Evolutionary conservation across 2,888 invertebrate genomes (phyloP).

Genomic region (Macrosoma leucophasiata): DNA sequence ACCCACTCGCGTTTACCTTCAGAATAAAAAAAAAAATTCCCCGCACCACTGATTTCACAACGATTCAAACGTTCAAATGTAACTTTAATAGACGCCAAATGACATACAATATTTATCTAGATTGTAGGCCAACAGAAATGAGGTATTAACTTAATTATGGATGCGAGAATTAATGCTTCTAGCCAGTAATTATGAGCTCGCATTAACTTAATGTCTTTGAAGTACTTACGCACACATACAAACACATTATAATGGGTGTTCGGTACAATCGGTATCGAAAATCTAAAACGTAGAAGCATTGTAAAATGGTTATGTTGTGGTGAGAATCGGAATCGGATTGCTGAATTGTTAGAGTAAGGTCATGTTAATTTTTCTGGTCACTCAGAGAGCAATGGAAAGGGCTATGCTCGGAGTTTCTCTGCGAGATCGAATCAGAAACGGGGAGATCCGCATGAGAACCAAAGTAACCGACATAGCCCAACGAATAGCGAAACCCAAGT

Average conservation of each 20-base stretch:
- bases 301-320: slow-evolving; percentile 15
- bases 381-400: no score
- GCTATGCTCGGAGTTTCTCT: no score
- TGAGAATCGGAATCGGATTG: no score
- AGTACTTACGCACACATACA: slow-evolving; percentile 36
- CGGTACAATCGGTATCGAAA: slow-evolving; percentile 29
- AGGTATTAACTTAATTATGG: slow-evolving; percentile 74
- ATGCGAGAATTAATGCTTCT: slow-evolving; percentile 71
- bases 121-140: slow-evolving; percentile 69
- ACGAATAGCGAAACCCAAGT: no score
- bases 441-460: no score
- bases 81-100: slow-evolving; percentile 57
- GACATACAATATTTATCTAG: slow-evolving; percentile 67
- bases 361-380: no score
- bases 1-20: no score
- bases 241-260: slow-evolving; percentile 31
- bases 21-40: no score
- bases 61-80: slow-evolving; percentile 57
- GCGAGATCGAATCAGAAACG: no score
- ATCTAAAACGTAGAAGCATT: slow-evolving; percentile 23
- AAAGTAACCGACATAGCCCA: no score
- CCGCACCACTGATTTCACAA: slow-evolving; percentile 33
- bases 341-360: no score
- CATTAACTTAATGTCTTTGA: slow-evolving; percentile 73
- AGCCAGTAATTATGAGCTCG: slow-evolving; percentile 72